Conservation (phyloP, 2,113 vertebrate species). For the Marmota flaviventris region DNA sequence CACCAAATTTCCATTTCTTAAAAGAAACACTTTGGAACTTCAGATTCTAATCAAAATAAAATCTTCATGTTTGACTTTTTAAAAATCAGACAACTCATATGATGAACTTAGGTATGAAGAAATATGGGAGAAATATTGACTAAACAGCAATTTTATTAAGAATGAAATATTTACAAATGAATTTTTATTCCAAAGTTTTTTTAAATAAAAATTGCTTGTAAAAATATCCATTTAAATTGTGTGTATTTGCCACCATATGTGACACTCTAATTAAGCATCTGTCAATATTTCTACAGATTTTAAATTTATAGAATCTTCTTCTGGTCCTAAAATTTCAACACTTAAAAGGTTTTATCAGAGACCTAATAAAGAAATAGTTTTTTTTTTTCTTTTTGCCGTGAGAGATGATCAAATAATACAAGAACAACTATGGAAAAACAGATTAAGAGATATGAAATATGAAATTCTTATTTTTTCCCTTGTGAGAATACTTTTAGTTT, state of each 20-base stretch:
- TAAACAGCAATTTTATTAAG: slow-evolving; percentile 16
- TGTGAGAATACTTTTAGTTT: slow-evolving; percentile 42
- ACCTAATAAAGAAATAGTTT: background rate
- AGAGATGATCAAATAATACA: slow-evolving; percentile 35
- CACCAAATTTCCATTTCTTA: slow-evolving; percentile 21
- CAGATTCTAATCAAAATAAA: slow-evolving; percentile 1
- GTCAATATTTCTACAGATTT: slow-evolving; percentile 41
- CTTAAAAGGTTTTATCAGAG: slow-evolving; percentile 11
- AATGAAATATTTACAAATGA: slow-evolving; percentile 44
- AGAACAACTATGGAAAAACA: background rate
- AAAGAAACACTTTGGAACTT: background rate
- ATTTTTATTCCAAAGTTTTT: background rate
- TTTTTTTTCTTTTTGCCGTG: background rate
- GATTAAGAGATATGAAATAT: background rate
- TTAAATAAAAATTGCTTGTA: slow-evolving; percentile 31
- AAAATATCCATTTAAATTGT: slow-evolving; percentile 45
- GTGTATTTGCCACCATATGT: background rate
- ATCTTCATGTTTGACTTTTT: slow-evolving; percentile 10
- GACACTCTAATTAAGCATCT: background rate
- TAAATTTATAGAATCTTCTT: slow-evolving; percentile 49
- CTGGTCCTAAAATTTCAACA: slow-evolving; percentile 38
- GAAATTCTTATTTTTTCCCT: background rate
- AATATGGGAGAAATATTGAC: background rate
- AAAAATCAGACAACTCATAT: background rate
- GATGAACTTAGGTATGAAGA: background rate